Percentiles rank a stretch among this genome's conserved stretches.
Evolutionary conservation across 2,888 invertebrate genomes (phyloP).

Genomic region (Ophion ventricosus): DNA sequence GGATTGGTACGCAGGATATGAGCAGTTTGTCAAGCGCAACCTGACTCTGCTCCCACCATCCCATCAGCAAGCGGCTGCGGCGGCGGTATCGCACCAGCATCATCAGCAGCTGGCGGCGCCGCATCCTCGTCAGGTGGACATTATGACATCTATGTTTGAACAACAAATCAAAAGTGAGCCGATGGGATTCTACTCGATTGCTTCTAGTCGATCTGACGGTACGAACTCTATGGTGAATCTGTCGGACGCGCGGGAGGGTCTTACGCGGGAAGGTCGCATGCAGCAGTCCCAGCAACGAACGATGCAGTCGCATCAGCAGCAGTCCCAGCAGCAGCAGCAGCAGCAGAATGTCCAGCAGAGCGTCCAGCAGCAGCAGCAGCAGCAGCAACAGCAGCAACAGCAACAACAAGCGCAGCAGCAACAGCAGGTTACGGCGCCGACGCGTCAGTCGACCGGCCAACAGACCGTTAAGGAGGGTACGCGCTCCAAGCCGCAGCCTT

Average conservation of each 20-base stretch:
- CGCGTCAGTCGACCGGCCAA: conserved; percentile 80
- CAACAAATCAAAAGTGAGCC: conserved; percentile 89
- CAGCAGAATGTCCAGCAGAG: conserved; percentile 77
- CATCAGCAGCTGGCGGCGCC: conserved; percentile 73
- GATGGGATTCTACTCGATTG: conserved; percentile 86
- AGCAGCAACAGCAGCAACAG: conserved; percentile 83
- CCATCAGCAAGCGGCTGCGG: conserved; percentile 72
- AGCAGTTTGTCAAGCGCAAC: conserved; percentile 84
- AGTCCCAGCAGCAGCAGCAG: conserved; percentile 84
- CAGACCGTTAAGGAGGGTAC: conserved; percentile 83
- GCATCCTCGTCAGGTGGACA: conserved; percentile 76
- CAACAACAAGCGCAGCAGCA: conserved; percentile 70
- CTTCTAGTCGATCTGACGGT: conserved; percentile 82
- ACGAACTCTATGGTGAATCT: conserved; percentile 82
- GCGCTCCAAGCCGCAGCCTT: conserved; percentile 89
- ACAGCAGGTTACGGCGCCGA: conserved; percentile 70
- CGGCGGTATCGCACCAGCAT: conserved; percentile 69
- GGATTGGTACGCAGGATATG: conserved; percentile 84
- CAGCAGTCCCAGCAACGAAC: conserved; percentile 79
- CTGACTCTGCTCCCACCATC: conserved; percentile 83
- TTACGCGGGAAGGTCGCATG: conserved; percentile 81
- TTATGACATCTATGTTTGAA: conserved; percentile 86
- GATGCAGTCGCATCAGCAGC: conserved; percentile 74
- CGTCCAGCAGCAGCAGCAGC: conserved; percentile 65
- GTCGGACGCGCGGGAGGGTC: conserved; percentile 81